Evolutionary conservation across 2,888 invertebrate genomes (phyloP).

Genomic region (Noctua comes): DNA sequence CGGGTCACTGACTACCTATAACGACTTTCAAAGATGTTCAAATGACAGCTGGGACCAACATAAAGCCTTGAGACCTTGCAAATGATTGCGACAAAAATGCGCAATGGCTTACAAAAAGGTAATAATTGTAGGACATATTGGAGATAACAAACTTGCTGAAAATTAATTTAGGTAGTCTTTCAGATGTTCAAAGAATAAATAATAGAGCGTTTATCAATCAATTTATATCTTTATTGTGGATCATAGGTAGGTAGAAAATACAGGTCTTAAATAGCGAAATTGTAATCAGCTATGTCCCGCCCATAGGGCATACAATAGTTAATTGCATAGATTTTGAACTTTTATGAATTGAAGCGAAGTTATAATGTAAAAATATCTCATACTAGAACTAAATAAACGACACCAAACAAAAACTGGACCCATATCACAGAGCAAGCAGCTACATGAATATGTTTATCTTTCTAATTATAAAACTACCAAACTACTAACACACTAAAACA

Average conservation of each 20-base stretch:
- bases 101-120: not conserved
- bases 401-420: not conserved
- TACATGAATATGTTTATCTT: slow-evolving; percentile 34
- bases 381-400: not conserved
- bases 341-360: not conserved
- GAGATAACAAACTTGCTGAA: not conserved
- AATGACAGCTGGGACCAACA: not conserved
- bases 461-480: slow-evolving; percentile 44
- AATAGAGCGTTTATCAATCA: no score
- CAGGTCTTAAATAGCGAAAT: no score
- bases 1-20: no score
- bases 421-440: not conserved
- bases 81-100: not conserved
- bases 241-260: no score
- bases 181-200: not conserved
- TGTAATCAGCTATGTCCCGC: no score
- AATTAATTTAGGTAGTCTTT: no score
- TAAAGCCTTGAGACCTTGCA: not conserved
- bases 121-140: not conserved
- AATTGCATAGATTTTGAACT: no score
- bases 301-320: no score
- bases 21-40: no score
- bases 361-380: not conserved
- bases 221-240: no score
- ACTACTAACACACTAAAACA: slow-evolving; percentile 25